Evolutionary conservation across 2,797 vertebrate species (phyloP), one percentile per base, ranked within the genome.

Genomic region (Hephaestus fuliginosus): DNA sequence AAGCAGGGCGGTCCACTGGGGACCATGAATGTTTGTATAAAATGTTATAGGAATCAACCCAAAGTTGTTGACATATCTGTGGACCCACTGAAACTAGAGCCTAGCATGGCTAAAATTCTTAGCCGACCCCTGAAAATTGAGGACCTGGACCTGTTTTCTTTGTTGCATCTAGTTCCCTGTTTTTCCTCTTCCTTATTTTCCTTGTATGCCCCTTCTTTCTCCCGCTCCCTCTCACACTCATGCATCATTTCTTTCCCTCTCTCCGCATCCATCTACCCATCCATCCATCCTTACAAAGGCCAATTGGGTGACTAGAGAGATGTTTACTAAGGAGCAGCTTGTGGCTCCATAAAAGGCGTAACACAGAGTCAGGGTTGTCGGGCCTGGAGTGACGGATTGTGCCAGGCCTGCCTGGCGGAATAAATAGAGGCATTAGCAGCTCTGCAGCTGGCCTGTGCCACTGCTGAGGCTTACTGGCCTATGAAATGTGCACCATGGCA

Each of bases 351-450:
- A 84, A 88, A 85, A 77, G 81, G 56, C 14, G 36, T 70, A 82
- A 82, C 70, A 66, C 68, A 17, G 65, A 84, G 80, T 82, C 84
- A 36, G 70, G 20, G 58, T 53, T 73, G 78, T 76, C 63, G 30
- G 60, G 78, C 65, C 55, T 46, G 70, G 77, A 67, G 74, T 90
- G 90, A 94, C 69, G 18, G 89, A 93, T 91, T 51, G 77, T 70
- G 48, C 63, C 70, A 14, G 63, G 70, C 62, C 78, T 41, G 73
- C 89, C 86, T 74, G 85, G 53, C 13, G 69, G 89, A 89, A 95
- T 92, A 93, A 95, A 95, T 93, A 89, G 91, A 89, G 83, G 69
- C 92, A 95, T 95, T 93, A 94, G 90, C 82, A 75, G 78, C 77
- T 83, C 83, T 78, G 69, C 86, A 87, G 81, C 84, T 86, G 90